Evolutionary conservation across 2,113 vertebrate species (phyloP).

Genomic region (Nanorana parkeri): DNA sequence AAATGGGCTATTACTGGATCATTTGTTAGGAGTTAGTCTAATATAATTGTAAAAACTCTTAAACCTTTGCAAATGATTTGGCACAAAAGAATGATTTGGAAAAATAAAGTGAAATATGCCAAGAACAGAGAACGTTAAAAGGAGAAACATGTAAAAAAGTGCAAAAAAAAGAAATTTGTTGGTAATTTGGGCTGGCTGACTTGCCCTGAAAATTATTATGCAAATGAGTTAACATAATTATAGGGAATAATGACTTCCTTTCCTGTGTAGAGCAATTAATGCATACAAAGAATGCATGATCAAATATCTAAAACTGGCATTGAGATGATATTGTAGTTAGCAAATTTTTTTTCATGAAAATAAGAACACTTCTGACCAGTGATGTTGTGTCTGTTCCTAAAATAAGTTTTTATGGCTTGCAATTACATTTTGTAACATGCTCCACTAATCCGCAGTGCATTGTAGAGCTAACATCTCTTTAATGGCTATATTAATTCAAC

Average conservation of each 20-base stretch:
- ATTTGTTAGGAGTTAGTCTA: conserved; percentile 44
- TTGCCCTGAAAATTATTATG: conserved; percentile 44
- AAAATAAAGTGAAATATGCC: not conserved
- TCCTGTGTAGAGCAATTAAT: not conserved
- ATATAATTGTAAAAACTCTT: conserved; percentile 23
- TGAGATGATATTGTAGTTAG: conserved; percentile 5
- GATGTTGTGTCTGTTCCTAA: not conserved
- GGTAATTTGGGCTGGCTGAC: conserved; percentile 37
- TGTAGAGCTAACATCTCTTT: not conserved
- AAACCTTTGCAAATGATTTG: conserved; percentile 40
- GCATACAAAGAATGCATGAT: not conserved
- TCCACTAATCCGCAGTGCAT: not conserved
- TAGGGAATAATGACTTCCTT: conserved; percentile 44
- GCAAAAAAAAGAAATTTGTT: conserved; percentile 33
- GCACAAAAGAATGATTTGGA: not conserved
- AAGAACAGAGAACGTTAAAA: conserved; percentile 1
- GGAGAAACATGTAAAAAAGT: not conserved
- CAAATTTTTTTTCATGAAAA: not conserved
- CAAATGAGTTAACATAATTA: conserved; percentile 45
- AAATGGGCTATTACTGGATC: conserved; percentile 23
- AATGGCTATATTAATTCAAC: not conserved
- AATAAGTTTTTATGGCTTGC: conserved; percentile 14
- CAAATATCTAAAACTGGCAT: fast-evolving
- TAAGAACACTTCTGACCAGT: conserved; percentile 7
- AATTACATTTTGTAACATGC: not conserved